These are phyloP conservation scores for Valencia hispanica DNA, from an alignment of 2,797 vertebrate genomes.

Conservation along the genomic window DNA sequence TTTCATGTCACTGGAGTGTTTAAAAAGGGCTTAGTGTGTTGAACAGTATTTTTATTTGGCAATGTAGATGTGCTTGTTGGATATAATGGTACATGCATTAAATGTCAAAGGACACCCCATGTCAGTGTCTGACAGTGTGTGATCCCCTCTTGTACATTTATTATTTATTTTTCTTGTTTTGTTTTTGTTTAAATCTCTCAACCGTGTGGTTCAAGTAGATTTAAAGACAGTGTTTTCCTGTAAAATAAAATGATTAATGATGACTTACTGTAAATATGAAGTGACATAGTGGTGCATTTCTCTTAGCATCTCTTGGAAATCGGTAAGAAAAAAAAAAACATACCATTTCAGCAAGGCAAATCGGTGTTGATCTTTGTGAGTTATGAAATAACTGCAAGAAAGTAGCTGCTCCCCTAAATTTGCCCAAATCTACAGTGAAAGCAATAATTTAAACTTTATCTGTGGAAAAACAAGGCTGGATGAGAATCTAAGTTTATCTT, in stretches of 20 bases:
- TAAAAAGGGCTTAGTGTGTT: slow-evolving; percentile 6
- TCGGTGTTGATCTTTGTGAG: too few species aligned
- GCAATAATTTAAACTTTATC: too few species aligned
- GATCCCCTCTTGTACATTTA: background rate
- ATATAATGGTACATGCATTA: background rate
- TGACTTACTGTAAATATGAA: too few species aligned
- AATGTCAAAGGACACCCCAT: background rate
- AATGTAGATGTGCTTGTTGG: slow-evolving; percentile 17
- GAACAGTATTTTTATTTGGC: slow-evolving; percentile 21
- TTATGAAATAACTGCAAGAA: too few species aligned
- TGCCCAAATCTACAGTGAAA: too few species aligned
- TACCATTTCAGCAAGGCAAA: too few species aligned
- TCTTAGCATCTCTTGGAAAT: background rate
- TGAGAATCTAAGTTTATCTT: too few species aligned
- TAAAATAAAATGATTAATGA: too few species aligned
- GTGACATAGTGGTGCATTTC: background rate
- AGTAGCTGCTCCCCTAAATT: too few species aligned
- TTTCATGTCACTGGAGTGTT: background rate
- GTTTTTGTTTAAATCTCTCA: background rate
- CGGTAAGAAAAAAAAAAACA: too few species aligned
- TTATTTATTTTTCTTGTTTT: background rate
- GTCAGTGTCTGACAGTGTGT: background rate
- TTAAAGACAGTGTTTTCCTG: background rate
- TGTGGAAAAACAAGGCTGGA: too few species aligned
- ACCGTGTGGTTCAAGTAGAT: background rate